Conservation (phyloP, 2,113 vertebrate genomes). For the Phrynosoma platyrhinos region DNA sequence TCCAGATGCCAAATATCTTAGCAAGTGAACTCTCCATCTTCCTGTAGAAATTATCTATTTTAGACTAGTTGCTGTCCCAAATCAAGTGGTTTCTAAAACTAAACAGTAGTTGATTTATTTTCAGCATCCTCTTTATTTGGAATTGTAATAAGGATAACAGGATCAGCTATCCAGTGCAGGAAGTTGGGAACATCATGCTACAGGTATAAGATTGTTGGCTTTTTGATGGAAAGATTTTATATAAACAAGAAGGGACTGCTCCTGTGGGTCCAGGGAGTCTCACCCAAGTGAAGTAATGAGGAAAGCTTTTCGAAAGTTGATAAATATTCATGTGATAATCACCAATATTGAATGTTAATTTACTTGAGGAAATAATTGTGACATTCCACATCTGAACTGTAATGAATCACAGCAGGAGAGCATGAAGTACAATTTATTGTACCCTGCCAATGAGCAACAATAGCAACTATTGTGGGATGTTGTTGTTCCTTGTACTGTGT, state of each 20-base stretch:
- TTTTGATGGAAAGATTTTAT: conserved; percentile 49
- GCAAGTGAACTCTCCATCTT: conserved; percentile 47
- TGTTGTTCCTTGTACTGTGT: neutral
- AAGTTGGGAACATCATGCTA: conserved; percentile 46
- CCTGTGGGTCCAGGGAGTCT: conserved; percentile 51
- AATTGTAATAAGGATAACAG: conserved; percentile 60
- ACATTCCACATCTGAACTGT: neutral
- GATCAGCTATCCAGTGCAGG: conserved; percentile 52
- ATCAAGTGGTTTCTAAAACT: conserved; percentile 42
- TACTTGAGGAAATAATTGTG: conserved; percentile 38
- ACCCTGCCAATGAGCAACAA: rapidly evolving
- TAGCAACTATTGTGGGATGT: rapidly evolving
- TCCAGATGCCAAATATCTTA: neutral
- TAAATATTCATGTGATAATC: conserved; percentile 56
- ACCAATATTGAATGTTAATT: conserved; percentile 48
- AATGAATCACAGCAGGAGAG: neutral
- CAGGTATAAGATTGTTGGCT: conserved; percentile 45
- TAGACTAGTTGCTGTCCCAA: conserved; percentile 20
- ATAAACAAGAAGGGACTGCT: conserved; percentile 31
- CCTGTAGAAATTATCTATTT: conserved; percentile 37
- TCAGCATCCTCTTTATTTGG: conserved; percentile 61
- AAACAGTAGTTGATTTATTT: conserved; percentile 57
- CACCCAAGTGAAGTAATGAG: conserved; percentile 50
- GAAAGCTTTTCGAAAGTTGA: conserved; percentile 52
- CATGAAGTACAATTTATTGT: rapidly evolving